Conservation (phyloP, 2,888 invertebrate genomes). For the Sialis fuliginosa region DNA sequence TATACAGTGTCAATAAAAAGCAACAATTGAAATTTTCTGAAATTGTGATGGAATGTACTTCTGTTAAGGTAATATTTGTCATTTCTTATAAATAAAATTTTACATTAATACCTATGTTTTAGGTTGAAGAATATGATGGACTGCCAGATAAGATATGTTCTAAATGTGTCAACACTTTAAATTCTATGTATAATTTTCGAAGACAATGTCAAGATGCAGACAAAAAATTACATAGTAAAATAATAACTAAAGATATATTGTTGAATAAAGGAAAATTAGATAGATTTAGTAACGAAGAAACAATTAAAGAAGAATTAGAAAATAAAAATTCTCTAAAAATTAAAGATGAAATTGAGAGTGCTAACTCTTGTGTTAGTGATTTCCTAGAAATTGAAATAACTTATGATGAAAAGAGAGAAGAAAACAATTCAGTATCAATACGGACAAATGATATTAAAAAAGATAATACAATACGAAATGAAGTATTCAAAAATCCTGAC, state of each 20-base stretch:
- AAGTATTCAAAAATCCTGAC: too few species aligned
- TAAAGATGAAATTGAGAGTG: too few species aligned
- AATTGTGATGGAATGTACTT: constrained; percentile 9
- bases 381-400: too few species aligned
- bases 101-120: neutral
- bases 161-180: constrained; percentile 8
- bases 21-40: constrained; percentile 7
- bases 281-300: neutral
- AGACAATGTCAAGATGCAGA: constrained; percentile 8
- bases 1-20: constrained; percentile 2
- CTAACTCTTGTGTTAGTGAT: too few species aligned
- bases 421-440: too few species aligned
- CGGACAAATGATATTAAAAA: too few species aligned
- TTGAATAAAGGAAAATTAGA: neutral
- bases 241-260: neutral
- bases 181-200: constrained; percentile 9
- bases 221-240: neutral
- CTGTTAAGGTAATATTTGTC: constrained; percentile 7
- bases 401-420: too few species aligned
- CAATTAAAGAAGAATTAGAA: neutral
- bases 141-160: constrained; percentile 9
- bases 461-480: too few species aligned
- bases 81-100: neutral
- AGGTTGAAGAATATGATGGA: constrained; percentile 9
- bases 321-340: neutral